A percentile compares a stretch with the other conserved stretches of the same genome.
Conservation (phyloP, 2,797 vertebrate species). For the Poecile montanus region DNA sequence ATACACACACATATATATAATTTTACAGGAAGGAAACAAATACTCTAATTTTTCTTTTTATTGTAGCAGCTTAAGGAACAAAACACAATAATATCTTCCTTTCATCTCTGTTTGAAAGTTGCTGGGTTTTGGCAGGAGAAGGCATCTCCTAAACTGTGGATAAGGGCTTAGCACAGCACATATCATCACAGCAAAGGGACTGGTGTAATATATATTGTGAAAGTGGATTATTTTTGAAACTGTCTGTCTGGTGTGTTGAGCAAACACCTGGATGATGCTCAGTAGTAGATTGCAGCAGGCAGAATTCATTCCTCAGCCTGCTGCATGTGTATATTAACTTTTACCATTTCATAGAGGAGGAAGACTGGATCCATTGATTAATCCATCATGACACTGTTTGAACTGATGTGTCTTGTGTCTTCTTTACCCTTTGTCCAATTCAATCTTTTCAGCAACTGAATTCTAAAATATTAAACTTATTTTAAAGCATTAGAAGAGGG, state of each 20-base stretch:
- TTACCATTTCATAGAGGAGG: background rate
- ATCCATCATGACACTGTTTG: background rate
- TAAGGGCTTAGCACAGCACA: background rate
- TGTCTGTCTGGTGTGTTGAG: background rate
- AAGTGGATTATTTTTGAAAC: constrained; percentile 20
- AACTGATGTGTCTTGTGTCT: background rate
- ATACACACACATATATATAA: background rate
- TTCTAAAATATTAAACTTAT: constrained; percentile 6
- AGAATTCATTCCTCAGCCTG: constrained; percentile 24
- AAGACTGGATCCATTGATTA: background rate
- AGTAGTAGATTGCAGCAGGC: background rate
- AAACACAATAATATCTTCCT: background rate
- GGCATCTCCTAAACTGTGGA: background rate
- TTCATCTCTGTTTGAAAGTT: background rate
- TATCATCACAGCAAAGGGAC: background rate
- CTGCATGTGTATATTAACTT: background rate
- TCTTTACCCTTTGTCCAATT: background rate
- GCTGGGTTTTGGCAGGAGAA: background rate
- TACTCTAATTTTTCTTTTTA: background rate
- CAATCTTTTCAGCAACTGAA: background rate
- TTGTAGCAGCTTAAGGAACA: background rate
- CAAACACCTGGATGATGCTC: constrained; percentile 12
- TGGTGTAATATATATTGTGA: background rate
- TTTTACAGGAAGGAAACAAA: constrained; percentile 29
- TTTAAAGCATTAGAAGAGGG: background rate